Evolutionary conservation across 1,140 invertebrate genomes (phyloP), one percentile per base, ranked within the genome.

Genomic region (Heliconius himera): DNA sequence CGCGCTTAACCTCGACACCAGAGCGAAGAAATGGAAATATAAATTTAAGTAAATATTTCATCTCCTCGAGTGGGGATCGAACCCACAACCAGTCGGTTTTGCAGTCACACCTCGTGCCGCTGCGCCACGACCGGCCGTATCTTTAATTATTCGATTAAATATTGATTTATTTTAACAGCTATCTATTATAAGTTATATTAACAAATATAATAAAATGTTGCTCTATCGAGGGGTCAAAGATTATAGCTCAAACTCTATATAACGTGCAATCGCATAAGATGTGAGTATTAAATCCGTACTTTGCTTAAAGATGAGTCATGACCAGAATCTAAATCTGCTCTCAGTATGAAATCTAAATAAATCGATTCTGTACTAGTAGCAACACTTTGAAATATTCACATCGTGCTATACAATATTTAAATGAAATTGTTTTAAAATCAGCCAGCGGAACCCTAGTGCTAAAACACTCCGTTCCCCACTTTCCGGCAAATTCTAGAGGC

Each of bases 241-340:
- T 26, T 66, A 66, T 66, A 29, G 60, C 22, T 11, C 22, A 66
- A 66, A n/a, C 22, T 66, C 8, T 56, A n/a, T 11, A 56, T 56
- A 56, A 26, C 60, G 60, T 66, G 60, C 60, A 66, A 66, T 66
- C 22, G 60, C 60, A 66, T 66, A 66, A 66, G 60, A 56, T 13
- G 56, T 66, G 3, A 66, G 60, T 16, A 66, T 66, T 66, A 66
- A 16, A 66, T 26, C n/a, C n/a, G 54, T n/a, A 56, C 54, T n/a
- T 56, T 56, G 54, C 8, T 56, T 22, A 56, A 56, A 9, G n/a
- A 8, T 8, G 20, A 56, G 54, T 56, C 54, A 66, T 26, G 60
- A 66, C 60, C 22, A 26, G 60, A 66, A 66, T 66, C n/a, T 9
- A 26, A 66, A 26, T 56, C 54, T 56, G 54, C 22, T 66, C 22